Conservation (phyloP, 2,888 invertebrate species). For the Galeruca laticollis region DNA sequence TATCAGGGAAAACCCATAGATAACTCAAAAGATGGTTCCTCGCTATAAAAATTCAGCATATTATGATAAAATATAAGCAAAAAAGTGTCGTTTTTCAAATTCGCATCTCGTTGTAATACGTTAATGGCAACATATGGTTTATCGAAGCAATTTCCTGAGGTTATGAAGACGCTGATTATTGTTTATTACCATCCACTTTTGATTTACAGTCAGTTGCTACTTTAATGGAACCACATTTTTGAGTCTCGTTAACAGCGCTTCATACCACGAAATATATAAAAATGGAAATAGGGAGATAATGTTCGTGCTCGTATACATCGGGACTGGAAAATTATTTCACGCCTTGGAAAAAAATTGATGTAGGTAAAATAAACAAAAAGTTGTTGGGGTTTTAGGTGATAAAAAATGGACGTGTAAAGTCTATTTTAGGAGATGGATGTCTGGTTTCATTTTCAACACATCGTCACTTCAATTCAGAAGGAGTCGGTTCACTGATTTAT, state of each 20-base stretch:
- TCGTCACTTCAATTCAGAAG: neutral
- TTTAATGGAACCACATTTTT: constrained; percentile 51
- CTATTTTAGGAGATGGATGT: no score
- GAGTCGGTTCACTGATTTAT: neutral
- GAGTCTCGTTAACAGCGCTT: constrained; percentile 34
- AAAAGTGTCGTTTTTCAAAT: neutral
- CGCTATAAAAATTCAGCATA: neutral
- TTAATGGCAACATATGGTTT: constrained; percentile 20
- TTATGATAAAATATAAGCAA: neutral
- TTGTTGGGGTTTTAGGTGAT: neutral
- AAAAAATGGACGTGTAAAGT: no score
- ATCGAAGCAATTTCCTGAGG: constrained; percentile 35
- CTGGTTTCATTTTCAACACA: neutral
- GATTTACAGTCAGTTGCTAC: constrained; percentile 51
- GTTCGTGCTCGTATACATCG: neutral
- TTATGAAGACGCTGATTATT: constrained; percentile 47
- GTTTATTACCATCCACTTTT: constrained; percentile 48
- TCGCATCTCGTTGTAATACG: constrained; percentile 12
- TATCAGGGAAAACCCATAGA: neutral
- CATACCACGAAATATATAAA: constrained; percentile 12
- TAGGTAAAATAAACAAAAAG: neutral
- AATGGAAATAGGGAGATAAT: constrained; percentile 2
- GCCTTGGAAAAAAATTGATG: neutral
- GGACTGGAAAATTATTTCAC: neutral
- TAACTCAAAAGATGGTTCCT: no score